Conservation (phyloP, 2,797 vertebrate genomes). For the Sebastiscus tertius region DNA sequence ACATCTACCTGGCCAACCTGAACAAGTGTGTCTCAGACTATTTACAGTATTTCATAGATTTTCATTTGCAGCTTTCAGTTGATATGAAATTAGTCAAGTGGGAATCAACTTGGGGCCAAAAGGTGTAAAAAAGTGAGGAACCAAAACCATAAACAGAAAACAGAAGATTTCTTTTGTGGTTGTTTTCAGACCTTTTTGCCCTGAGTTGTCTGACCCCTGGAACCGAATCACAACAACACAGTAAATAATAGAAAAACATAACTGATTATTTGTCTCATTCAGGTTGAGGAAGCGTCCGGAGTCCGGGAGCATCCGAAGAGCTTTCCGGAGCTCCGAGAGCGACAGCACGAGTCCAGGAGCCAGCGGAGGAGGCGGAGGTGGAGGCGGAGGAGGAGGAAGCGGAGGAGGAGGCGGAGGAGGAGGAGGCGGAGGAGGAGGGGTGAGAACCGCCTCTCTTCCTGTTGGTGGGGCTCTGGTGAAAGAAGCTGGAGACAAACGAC, state of each 20-base stretch:
- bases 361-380: slow-evolving; percentile 27
- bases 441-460: slow-evolving; percentile 90
- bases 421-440: slow-evolving; percentile 48
- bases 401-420: slow-evolving; percentile 25
- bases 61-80: background rate
- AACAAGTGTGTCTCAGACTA: slow-evolving; percentile 89
- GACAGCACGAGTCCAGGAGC: slow-evolving; percentile 83
- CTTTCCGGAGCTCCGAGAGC: slow-evolving; percentile 88
- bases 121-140: background rate
- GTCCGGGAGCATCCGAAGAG: slow-evolving; percentile 90
- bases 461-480: slow-evolving; percentile 87
- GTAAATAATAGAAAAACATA: background rate
- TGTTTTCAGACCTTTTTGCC: background rate
- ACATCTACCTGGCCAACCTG: slow-evolving; percentile 98
- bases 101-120: background rate
- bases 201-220: background rate
- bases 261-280: slow-evolving; percentile 25
- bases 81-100: background rate
- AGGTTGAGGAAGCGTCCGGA: slow-evolving; percentile 96
- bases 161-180: background rate
- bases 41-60: background rate
- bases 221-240: background rate
- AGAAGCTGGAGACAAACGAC: slow-evolving; percentile 91
- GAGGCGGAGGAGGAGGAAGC: slow-evolving; percentile 33
- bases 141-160: background rate